Evolutionary conservation across 1,140 invertebrate species (phyloP).

Genomic region (Zelostemma sp.): DNA sequence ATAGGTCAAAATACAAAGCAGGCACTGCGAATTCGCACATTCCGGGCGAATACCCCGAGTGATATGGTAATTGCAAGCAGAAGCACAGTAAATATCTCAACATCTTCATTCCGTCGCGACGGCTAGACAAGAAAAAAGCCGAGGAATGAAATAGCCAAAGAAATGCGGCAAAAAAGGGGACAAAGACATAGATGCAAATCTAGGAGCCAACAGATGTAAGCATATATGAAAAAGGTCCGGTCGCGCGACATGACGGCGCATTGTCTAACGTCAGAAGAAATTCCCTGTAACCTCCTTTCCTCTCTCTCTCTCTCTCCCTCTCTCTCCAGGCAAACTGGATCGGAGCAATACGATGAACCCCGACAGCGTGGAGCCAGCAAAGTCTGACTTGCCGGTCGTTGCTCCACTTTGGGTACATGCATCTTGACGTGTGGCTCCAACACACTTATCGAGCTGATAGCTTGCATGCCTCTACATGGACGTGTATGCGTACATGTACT

Average conservation of each 20-base stretch:
- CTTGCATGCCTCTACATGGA: constrained; percentile 34
- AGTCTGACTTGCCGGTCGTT: constrained; percentile 60
- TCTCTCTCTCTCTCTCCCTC: neutral
- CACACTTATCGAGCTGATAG: constrained; percentile 27
- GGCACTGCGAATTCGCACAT: no score
- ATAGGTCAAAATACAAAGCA: no score
- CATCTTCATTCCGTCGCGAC: no score
- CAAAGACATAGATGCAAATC: neutral
- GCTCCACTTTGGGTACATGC: constrained; percentile 56
- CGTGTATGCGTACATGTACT: constrained; percentile 1
- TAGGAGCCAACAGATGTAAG: constrained; percentile 7
- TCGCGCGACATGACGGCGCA: constrained; percentile 41
- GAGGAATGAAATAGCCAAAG: no score
- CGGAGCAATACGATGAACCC: constrained; percentile 58
- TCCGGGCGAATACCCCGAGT: no score
- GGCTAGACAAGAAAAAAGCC: no score
- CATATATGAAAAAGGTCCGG: constrained; percentile 9
- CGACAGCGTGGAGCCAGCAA: constrained; percentile 59
- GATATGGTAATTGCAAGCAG: no score
- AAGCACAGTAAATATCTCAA: no score
- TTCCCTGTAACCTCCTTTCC: constrained; percentile 26
- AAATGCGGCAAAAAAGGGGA: neutral
- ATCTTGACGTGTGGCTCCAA: constrained; percentile 42
- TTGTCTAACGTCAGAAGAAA: constrained; percentile 42
- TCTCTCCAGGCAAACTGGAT: constrained; percentile 47